Base-by-base conservation (phyloP, 2,797 vertebrate genomes). In the Eptatretus atami region DNA sequence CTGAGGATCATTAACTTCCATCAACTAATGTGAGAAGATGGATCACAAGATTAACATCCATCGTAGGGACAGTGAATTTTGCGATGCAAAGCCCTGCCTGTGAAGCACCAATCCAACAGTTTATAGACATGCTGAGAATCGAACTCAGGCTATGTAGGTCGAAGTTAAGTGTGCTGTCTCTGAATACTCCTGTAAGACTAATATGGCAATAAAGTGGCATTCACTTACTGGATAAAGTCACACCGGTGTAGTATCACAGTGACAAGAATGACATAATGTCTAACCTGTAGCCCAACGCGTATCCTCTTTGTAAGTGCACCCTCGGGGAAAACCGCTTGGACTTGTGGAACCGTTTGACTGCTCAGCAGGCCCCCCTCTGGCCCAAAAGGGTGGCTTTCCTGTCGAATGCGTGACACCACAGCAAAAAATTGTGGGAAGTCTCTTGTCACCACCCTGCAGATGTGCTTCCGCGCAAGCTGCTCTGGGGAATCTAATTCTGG, bases 391-490 rank as follows among this genome's bases (percentile, higher is more conserved):
- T 88, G 84, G 70, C 80, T 92, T 75, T 98, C 90, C 73, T 98
- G 92, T 66, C 94, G 95, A 71, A 92, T 74, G 2, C 92, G 81
- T 0, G 92, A 98, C 67, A 98, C 90, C 68, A 96, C 92, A 0
- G 92, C 92, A 54, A 98, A 98, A 74, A 90, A 98, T 65, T 98
- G 90, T 1, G 92, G 92, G 71, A 98, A 94, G 72, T 98, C 92
- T 15, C 83, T 78, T 1, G 88, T 95, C 72, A 98, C 85, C 73
- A 98, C 88, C 52, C 88, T 82, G 68, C 92, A 98, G 70, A 94
- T 81, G 1, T 90, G 82, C 68, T 88, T 94, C 74, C 75, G 85
- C 69, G 95, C 87, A 6, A 98, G 77, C 70, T 96, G 85, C 69
- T 98, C 87, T 0, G 81, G 80, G 1, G 80, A 71, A 68, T 98